Conservation (phyloP, 1,140 invertebrate species). For the Heliconius melpomene region DNA sequence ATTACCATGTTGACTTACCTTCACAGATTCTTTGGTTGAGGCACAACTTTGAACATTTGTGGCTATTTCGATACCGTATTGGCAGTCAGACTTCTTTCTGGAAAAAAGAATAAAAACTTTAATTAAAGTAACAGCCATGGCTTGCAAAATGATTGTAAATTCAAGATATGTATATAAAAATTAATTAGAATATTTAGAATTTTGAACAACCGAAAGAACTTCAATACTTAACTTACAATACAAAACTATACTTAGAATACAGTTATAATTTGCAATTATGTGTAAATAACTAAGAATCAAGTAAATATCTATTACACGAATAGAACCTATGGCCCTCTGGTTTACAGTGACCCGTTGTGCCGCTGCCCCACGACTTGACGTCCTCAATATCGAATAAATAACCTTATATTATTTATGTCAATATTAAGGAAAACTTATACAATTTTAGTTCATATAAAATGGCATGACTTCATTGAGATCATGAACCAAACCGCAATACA, state of each 20-base stretch:
- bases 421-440: not conserved
- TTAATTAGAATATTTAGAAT: not conserved
- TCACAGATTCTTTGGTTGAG: conserved; percentile 40
- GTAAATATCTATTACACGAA: no score
- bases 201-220: not conserved
- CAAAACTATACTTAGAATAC: no score
- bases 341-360: no score
- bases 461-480: not conserved
- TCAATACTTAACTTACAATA: no score
- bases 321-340: no score
- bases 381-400: no score
- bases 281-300: no score
- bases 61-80: conserved; percentile 54
- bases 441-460: not conserved
- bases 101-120: conserved; percentile 38
- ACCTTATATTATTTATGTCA: no score
- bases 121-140: no score
- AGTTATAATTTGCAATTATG: no score
- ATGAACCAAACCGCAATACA: not conserved
- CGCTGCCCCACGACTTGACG: no score
- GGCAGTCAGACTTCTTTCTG: conserved; percentile 64
- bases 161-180: not conserved
- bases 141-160: not conserved
- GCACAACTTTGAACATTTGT: conserved; percentile 44
- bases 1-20: conserved; percentile 40